Evolutionary conservation across 2,888 invertebrate species (phyloP).

Genomic region (Orchestes rusci): DNA sequence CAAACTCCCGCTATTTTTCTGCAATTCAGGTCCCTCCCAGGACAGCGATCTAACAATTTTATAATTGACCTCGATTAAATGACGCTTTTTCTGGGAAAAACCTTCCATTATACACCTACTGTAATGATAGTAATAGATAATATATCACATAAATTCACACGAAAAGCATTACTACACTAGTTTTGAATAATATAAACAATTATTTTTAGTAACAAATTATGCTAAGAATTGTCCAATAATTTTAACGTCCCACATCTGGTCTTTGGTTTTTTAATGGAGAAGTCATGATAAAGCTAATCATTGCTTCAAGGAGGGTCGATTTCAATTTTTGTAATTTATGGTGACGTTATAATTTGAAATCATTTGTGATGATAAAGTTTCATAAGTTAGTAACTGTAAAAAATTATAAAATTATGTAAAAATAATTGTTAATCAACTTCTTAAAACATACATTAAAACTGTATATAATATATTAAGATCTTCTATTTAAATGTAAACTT

Average conservation of each 20-base stretch:
- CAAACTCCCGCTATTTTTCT: too few relatives aligned
- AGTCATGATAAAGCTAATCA: too few relatives aligned
- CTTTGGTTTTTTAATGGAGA: too few relatives aligned
- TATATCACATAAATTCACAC: slow-evolving; percentile 49
- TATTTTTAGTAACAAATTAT: slow-evolving; percentile 9
- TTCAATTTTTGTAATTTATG: too few relatives aligned
- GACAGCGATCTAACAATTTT: not conserved
- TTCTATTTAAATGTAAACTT: slow-evolving; percentile 37
- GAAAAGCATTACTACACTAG: slow-evolving; percentile 46
- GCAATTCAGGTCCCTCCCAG: too few relatives aligned
- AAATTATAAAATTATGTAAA: slow-evolving; percentile 43
- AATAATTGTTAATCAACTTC: slow-evolving; percentile 30
- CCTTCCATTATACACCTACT: too few relatives aligned
- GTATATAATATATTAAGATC: slow-evolving; percentile 36
- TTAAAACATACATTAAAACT: slow-evolving; percentile 37
- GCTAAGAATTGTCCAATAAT: too few relatives aligned
- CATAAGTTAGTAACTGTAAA: slow-evolving; percentile 26
- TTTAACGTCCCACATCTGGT: too few relatives aligned
- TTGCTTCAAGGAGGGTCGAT: too few relatives aligned
- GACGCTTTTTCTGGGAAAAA: too few relatives aligned
- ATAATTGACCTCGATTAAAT: slow-evolving; percentile 26
- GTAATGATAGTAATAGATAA: slow-evolving; percentile 35
- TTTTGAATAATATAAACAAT: slow-evolving; percentile 15
- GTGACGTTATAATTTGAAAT: too few relatives aligned
- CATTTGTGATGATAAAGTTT: too few relatives aligned